Evolutionary conservation across 2,113 vertebrate species (phyloP).

Genomic region (Erpornis zantholeuca): DNA sequence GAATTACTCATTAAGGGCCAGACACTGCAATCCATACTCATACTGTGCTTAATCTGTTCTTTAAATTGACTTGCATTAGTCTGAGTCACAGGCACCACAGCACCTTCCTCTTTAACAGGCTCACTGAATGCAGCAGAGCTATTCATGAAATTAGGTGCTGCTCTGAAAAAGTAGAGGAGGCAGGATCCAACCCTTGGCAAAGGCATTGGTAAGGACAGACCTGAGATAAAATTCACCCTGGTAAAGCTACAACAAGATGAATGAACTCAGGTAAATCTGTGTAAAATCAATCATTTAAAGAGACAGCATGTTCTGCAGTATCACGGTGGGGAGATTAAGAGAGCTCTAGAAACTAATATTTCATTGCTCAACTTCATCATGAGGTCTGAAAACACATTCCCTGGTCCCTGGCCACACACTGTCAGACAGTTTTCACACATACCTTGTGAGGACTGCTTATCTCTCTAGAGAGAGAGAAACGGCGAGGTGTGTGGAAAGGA

Average conservation of each 20-base stretch:
- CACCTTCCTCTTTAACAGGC: background rate
- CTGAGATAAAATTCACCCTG: background rate
- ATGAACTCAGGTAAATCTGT: background rate
- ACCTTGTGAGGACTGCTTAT: fast-evolving
- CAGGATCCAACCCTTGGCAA: background rate
- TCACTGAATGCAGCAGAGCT: background rate
- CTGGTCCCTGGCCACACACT: background rate
- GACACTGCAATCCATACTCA: slow-evolving; percentile 10
- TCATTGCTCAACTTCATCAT: background rate
- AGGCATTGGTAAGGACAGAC: background rate
- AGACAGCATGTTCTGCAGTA: background rate
- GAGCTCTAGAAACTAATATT: background rate
- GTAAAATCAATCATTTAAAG: slow-evolving; percentile 25
- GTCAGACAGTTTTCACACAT: background rate
- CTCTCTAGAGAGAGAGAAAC: background rate
- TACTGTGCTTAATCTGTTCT: background rate
- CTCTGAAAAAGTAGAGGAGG: background rate
- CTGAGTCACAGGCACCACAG: slow-evolving; percentile 15
- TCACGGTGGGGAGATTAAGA: background rate
- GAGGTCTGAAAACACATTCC: background rate
- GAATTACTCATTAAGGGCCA: slow-evolving; percentile 36
- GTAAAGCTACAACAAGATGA: background rate
- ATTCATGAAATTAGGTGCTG: background rate
- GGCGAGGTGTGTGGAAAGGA: background rate
- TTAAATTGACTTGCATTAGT: slow-evolving; percentile 30